Evolutionary conservation across 2,797 vertebrate species (phyloP).

Genomic region (Otolemur crassicaudatus): DNA sequence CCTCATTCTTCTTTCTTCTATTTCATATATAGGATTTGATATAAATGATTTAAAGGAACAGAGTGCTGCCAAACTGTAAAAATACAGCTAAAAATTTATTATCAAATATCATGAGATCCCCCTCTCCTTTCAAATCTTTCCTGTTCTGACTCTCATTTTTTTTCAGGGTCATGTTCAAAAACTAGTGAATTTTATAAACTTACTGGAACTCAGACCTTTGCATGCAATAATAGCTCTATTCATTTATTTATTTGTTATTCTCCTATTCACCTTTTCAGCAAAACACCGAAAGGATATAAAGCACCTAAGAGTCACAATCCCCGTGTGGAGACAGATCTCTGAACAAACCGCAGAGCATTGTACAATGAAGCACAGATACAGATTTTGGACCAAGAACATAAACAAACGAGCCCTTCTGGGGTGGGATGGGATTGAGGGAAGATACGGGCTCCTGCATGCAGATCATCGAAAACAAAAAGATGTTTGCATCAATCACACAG

Average conservation of each 20-base stretch:
- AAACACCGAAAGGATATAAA: not conserved
- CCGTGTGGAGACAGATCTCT: not conserved
- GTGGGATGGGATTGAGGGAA: rapidly evolving
- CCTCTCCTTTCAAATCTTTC: not conserved
- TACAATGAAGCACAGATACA: not conserved
- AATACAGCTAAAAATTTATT: not conserved
- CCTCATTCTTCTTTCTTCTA: not conserved
- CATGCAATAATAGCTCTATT: not conserved
- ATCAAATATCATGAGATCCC: not conserved
- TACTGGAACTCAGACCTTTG: not conserved
- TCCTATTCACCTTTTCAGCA: not conserved
- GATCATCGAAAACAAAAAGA: not conserved
- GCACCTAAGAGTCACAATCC: not conserved
- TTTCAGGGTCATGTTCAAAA: not conserved
- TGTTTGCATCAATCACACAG: not conserved
- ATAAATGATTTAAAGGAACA: not conserved
- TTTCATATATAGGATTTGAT: not conserved
- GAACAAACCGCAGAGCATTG: not conserved
- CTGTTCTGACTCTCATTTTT: not conserved
- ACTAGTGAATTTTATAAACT: not conserved
- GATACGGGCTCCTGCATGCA: not conserved
- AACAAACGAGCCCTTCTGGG: not conserved
- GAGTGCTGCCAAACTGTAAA: not conserved
- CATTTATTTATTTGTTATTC: not conserved
- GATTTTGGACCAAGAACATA: not conserved